Base-by-base conservation (phyloP, 2,888 invertebrate genomes). In the Gryllus longicercus region DNA sequence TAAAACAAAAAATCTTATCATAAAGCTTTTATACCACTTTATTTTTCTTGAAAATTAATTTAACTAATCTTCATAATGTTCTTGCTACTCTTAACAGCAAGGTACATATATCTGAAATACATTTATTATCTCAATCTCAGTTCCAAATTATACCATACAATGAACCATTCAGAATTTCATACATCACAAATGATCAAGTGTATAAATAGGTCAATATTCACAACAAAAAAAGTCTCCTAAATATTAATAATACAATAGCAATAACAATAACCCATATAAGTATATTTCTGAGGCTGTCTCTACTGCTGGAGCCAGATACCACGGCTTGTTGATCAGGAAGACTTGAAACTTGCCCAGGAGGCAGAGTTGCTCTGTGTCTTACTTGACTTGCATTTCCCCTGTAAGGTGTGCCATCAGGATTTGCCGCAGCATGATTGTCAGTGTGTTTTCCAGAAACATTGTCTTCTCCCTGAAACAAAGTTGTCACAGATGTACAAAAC, bases 311-410 rank as follows among this genome's bases (percentile, higher is more conserved):
- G 87, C 89, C 83, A 89, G 84, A 82, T 89, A 87, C 85, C 89
- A 89, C 81, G 89, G 82, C 85, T 90, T 86, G 85, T 86, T 75
- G 89, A 85, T 81, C 89, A 8, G 63, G n/a, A 63, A 63, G 63
- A 63, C 63, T n/a, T 63, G 63, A 14, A 63, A n/a, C 85, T 74
- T 90, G 85, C 51, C 89, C 83, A 81, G 86, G 86, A 83, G 90
- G 90, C 75, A 88, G 86, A 2, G 86, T 86, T 78, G 89, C 83
- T 81, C 90, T 85, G 14, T 87, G 85, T 85, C 88, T 88, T 80
- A 90, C 88, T 14, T 88, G 85, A 75, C 87, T 86, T 83, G n/a
- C 77, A 38, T n/a, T 77, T n/a, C 18, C 50, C n/a, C 50, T 38
- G n/a, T 25, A n/a, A 50, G 25, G n/a, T 10, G 12, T 12, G 14